Base-by-base conservation (phyloP, 2,888 invertebrate species). In the Lissocephala sabroskyi region DNA sequence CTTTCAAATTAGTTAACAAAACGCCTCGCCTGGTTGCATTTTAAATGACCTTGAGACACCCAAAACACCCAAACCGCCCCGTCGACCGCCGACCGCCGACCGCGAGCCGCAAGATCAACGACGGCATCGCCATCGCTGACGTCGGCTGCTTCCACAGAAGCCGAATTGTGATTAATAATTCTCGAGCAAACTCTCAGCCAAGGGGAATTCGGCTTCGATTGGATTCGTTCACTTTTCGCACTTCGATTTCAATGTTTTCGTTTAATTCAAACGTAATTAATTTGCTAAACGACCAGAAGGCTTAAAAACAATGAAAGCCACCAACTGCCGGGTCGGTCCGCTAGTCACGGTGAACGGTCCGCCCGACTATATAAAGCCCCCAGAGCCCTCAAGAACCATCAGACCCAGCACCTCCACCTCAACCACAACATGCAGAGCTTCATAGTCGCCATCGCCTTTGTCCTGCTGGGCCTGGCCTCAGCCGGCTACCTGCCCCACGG, bases 21-120 rank as follows among this genome's bases (percentile, higher is more conserved):
- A 46, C 37, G 47, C 42, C 44, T 56, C 56, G 70, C 56, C 65
- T 74, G 40, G 65, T 52, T 66, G 70, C 56, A 52, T 62, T 74
- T 65, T 47, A 29, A 49, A 33, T 59, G 67, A 70, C 68, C 68
- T 70, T 75, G 67, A 75, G 63, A 56, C 55, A 33, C 30, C n/a
- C n/a, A n/a, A n/a, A n/a, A n/a, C 51, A 49, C 41, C 29, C 41
- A 33, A 28, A 36, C 26, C 16, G 32, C 29, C 18, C 7, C n/a
- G 14, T 10, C 16, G 30, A 30, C 13, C 2, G 41, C 26, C 26
- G 40, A n/a, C n/a, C n/a, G n/a, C n/a, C n/a, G n/a, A n/a, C n/a
- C n/a, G n/a, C n/a, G n/a, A n/a, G n/a, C n/a, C n/a, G n/a, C n/a
- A n/a, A n/a, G n/a, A n/a, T n/a, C n/a, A n/a, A n/a, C n/a, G n/a